phyloP scores from a whole-genome alignment of 2,888 invertebrate species.

The Stenotaenia linearis region DNA sequence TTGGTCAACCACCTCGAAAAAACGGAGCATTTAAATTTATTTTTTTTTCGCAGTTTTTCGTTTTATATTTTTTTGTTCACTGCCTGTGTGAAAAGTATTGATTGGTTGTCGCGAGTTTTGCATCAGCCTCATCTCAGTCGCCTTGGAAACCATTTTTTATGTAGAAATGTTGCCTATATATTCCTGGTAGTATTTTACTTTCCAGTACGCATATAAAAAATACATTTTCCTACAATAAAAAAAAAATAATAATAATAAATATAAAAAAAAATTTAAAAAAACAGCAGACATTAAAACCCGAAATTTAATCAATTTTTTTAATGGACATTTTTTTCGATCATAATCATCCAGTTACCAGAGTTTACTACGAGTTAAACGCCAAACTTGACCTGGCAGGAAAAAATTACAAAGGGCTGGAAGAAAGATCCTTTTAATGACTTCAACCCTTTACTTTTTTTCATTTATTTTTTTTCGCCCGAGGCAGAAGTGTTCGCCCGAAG shows the following conservation, averaged over 20 bases:
- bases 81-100: constrained; percentile 26
- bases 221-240: not conserved
- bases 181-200: not conserved
- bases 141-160: constrained; percentile 26
- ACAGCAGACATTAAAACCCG: too few species aligned
- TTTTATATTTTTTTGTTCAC: not conserved
- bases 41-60: not conserved
- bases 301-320: too few species aligned
- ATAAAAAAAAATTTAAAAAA: not conserved
- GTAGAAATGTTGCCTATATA: constrained; percentile 21
- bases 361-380: not conserved
- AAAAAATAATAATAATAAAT: not conserved
- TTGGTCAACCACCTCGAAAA: not conserved
- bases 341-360: not conserved
- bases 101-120: constrained; percentile 26
- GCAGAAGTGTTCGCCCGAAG: constrained; percentile 1
- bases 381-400: not conserved
- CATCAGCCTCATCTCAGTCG: constrained; percentile 24
- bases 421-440: not conserved
- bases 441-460: not conserved
- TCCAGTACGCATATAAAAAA: not conserved
- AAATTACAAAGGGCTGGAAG: not conserved
- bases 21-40: not conserved
- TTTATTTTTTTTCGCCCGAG: not conserved
- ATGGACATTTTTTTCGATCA: too few species aligned